A percentile compares a stretch with the other conserved stretches of the same genome.
These are phyloP conservation scores for Cygnus buccinator DNA, from an alignment of 2,113 vertebrate genomes.

Conservation along the genomic window DNA sequence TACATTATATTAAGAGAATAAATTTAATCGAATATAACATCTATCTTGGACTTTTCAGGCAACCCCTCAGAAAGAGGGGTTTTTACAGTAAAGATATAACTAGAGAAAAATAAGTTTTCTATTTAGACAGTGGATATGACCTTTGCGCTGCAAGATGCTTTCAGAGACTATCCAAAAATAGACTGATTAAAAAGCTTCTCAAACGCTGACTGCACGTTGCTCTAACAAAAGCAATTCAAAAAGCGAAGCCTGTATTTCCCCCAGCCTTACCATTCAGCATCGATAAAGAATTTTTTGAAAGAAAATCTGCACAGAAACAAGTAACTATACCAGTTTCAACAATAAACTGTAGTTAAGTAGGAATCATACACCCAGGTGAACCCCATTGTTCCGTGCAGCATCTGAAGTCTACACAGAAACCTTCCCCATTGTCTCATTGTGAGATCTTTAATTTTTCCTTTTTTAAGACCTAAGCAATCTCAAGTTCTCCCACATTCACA, in stretches of 20 bases:
- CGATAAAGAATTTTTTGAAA: too few relatives aligned
- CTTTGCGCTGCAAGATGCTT: neutral
- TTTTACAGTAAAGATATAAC: conserved; percentile 2
- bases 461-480: neutral
- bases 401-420: neutral
- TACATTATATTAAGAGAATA: conserved; percentile 70
- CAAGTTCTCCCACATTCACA: neutral
- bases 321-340: neutral
- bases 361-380: neutral
- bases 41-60: conserved; percentile 21
- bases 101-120: neutral
- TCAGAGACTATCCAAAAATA: neutral
- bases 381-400: neutral
- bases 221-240: neutral
- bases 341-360: neutral
- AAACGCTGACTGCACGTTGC: neutral
- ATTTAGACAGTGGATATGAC: neutral
- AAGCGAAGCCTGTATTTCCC: neutral
- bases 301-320: neutral
- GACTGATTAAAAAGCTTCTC: neutral
- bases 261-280: neutral
- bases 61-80: neutral
- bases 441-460: neutral
- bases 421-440: neutral
- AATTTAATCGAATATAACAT: conserved; percentile 61